These are phyloP conservation scores for Panthera tigris DNA, from an alignment of 2,113 vertebrate genomes.

Conservation along the genomic window DNA sequence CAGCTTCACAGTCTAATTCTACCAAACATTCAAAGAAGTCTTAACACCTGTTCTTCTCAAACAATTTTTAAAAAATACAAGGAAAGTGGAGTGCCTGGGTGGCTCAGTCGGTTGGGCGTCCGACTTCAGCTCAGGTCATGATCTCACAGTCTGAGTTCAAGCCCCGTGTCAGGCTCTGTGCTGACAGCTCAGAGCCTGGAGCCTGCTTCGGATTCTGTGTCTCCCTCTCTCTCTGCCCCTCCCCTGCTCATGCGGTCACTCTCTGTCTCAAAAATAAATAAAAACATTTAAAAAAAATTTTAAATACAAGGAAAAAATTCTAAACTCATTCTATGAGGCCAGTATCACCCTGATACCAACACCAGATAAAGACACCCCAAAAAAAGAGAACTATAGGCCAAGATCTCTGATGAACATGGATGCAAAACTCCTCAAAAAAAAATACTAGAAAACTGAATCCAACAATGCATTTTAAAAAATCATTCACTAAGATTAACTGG, in stretches of 20 bases:
- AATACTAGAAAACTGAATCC: neutral
- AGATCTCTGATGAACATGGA: neutral
- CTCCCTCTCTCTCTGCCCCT: no score
- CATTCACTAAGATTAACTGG: neutral
- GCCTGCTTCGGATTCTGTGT: no score
- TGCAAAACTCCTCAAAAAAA: neutral
- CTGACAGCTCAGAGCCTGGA: no score
- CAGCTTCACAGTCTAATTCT: neutral
- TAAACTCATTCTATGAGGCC: neutral
- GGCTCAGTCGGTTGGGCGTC: no score
- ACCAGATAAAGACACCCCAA: neutral
- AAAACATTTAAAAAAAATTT: no score
- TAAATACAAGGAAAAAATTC: neutral
- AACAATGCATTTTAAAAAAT: neutral
- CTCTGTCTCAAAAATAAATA: no score
- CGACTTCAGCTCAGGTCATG: no score
- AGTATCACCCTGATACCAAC: neutral
- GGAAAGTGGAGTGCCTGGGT: no score
- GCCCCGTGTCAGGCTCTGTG: no score
- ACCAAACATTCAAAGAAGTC: neutral
- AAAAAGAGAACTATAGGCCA: neutral
- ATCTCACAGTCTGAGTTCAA: no score
- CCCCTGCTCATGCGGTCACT: no score
- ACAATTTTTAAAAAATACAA: neutral
- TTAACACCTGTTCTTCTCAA: neutral